Conservation (phyloP, 2,888 invertebrate genomes). For the Parnassius apollo region DNA sequence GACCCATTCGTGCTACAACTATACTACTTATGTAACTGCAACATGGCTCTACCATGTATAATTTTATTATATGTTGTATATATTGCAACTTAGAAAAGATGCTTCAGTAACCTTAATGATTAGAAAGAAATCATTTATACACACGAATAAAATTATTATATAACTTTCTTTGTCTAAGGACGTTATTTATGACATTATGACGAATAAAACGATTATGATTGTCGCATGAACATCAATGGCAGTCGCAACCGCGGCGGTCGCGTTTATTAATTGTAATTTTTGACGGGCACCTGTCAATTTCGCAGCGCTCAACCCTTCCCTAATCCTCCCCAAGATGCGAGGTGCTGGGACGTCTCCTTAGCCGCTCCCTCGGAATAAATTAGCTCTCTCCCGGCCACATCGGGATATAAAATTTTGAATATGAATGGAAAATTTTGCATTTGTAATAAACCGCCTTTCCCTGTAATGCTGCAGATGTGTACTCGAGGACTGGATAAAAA, state of each 20-base stretch:
- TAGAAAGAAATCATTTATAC: too few species aligned
- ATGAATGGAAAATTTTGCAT: constrained; percentile 94
- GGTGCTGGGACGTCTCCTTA: constrained; percentile 69
- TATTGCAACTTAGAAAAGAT: too few species aligned
- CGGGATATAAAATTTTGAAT: constrained; percentile 94
- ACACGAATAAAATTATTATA: too few species aligned
- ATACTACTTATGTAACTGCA: too few species aligned
- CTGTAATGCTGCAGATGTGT: constrained; percentile 73
- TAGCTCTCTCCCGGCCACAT: constrained; percentile 85
- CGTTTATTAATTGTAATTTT: constrained; percentile 81
- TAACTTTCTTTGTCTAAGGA: neutral
- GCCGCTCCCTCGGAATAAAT: constrained; percentile 85
- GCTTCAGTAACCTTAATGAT: too few species aligned
- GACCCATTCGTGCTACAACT: too few species aligned
- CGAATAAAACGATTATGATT: constrained; percentile 14
- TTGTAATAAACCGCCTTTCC: constrained; percentile 88
- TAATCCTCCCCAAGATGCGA: constrained; percentile 77
- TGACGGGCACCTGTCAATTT: constrained; percentile 81
- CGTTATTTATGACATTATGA: constrained; percentile 6
- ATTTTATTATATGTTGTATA: too few species aligned
- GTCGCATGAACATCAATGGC: constrained; percentile 28
- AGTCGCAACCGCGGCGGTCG: constrained; percentile 61
- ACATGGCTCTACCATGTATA: too few species aligned
- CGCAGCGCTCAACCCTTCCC: constrained; percentile 75
- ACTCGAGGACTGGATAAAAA: constrained; percentile 72